A percentile compares a stretch with the other conserved stretches of the same genome.
phyloP scores from a whole-genome alignment of 2,113 vertebrate species.

The Mastomys natalensis region DNA sequence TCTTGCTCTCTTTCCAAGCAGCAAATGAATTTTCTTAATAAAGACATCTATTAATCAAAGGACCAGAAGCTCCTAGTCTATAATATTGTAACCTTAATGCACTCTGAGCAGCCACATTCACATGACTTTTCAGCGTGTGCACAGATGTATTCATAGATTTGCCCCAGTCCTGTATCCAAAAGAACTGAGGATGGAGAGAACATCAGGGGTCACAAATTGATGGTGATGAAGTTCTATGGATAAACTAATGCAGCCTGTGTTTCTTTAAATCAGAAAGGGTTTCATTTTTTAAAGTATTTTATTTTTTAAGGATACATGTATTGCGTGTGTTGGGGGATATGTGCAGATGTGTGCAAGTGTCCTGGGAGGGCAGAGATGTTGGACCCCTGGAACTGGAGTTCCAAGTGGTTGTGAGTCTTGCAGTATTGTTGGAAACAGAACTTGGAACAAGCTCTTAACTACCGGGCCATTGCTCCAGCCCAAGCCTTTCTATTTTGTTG shows the following conservation, averaged over 20 bases:
- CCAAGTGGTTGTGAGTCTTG: neutral
- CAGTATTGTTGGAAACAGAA: neutral
- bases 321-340: neutral
- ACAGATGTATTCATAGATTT: neutral
- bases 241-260: neutral
- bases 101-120: neutral
- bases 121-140: neutral
- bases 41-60: constrained; percentile 39
- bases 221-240: neutral
- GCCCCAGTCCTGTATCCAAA: neutral
- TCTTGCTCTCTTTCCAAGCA: constrained; percentile 39
- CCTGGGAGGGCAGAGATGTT: neutral
- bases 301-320: neutral
- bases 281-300: neutral
- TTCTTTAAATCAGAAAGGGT: neutral
- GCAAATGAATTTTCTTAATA: constrained; percentile 43
- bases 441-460: neutral
- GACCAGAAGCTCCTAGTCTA: neutral
- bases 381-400: neutral
- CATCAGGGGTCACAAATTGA: neutral
- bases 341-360: neutral
- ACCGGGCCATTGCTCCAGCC: neutral
- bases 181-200: neutral
- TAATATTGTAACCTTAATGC: neutral
- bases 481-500: neutral